A percentile compares a stretch with the other conserved stretches of the same genome.
Conservation (phyloP, 2,888 invertebrate genomes). For the Dolichomitus sp. region DNA sequence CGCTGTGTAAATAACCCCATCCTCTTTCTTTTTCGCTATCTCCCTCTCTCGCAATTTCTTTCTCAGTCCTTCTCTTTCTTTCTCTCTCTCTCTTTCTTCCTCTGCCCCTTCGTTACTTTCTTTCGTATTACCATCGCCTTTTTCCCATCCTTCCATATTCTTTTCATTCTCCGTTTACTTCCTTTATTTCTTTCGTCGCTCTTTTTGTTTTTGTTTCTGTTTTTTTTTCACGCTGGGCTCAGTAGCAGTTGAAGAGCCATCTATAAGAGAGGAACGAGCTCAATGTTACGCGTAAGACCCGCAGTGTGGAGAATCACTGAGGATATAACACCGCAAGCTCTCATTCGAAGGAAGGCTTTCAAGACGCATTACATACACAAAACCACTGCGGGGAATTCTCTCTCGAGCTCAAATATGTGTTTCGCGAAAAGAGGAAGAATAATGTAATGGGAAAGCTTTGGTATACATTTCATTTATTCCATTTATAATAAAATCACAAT, state of each 20-base stretch:
- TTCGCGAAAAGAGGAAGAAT: neutral
- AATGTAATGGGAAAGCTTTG: neutral
- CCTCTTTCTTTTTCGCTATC: constrained; percentile 31
- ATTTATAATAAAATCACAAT: neutral
- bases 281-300: constrained; percentile 35
- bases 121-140: constrained; percentile 22
- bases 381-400: neutral
- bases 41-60: constrained; percentile 10
- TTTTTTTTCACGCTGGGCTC: constrained; percentile 33
- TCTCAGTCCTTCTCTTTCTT: neutral
- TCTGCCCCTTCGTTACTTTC: constrained; percentile 15
- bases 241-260: constrained; percentile 12
- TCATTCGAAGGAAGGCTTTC: constrained; percentile 34
- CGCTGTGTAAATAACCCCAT: constrained; percentile 43
- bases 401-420: neutral
- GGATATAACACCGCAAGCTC: constrained; percentile 33
- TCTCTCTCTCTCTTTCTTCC: constrained; percentile 20
- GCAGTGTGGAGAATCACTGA: constrained; percentile 38
- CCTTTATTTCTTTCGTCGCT: constrained; percentile 47
- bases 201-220: constrained; percentile 41
- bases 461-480: constrained; percentile 3
- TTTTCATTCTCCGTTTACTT: constrained; percentile 43
- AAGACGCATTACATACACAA: constrained; percentile 47
- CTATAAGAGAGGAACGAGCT: constrained; percentile 12
- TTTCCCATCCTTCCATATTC: constrained; percentile 9